Conservation (phyloP, 2,113 vertebrate genomes). For the Varanus komodoensis region DNA sequence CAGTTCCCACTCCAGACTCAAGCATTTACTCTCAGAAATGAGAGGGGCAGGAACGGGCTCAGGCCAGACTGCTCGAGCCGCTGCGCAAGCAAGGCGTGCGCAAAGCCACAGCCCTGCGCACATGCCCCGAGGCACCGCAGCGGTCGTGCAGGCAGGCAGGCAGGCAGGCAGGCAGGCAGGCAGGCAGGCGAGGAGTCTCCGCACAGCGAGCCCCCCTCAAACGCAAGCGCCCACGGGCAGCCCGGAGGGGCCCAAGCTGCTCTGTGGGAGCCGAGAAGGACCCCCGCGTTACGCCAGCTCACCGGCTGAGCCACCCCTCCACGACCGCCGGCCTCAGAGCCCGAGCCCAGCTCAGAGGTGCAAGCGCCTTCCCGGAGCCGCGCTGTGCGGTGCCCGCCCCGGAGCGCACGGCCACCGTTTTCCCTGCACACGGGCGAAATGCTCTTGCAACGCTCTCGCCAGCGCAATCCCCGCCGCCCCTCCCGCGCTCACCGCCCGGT, state of each 20-base stretch:
- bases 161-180: too few species aligned
- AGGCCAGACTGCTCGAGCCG: not conserved
- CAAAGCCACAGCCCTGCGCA: not conserved
- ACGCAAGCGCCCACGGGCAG: not conserved
- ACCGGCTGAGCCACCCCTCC: too few species aligned
- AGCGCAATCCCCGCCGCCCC: not conserved
- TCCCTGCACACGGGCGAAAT: not conserved
- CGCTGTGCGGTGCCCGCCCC: not conserved
- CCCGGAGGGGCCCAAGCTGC: not conserved
- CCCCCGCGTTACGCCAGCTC: too few species aligned
- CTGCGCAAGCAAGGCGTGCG: not conserved
- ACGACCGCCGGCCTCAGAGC: too few species aligned
- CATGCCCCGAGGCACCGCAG: not conserved
- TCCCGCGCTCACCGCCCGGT: conserved; percentile 75
- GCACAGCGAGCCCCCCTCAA: not conserved
- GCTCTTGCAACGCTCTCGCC: not conserved
- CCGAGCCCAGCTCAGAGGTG: too few species aligned
- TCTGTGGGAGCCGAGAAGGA: too few species aligned
- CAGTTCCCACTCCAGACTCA: not conserved
- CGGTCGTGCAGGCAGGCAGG: too few species aligned
- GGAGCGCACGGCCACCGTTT: too few species aligned
- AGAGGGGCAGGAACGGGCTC: not conserved
- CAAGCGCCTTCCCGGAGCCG: not conserved
- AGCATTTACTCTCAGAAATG: not conserved
- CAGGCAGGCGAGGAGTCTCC: too few species aligned